Evolutionary conservation across 2,113 vertebrate species (phyloP).

Genomic region (human (Homo sapiens)): GRCh38 chr7:52010501-52011000

Average conservation of each 20-base stretch:
- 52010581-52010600: background rate
- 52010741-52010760: background rate
- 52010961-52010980: too few species aligned
- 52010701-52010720: background rate
- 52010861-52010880: background rate
- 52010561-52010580: fast-evolving
- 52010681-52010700: fast-evolving
- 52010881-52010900: fast-evolving
- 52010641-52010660: fast-evolving
- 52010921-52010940: background rate
- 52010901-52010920: fast-evolving
- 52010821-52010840: fast-evolving
- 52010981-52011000: background rate
- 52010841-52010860: too few species aligned
- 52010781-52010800: background rate
- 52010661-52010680: background rate
- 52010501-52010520: background rate
- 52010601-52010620: too few species aligned
- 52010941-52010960: background rate
- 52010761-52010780: background rate
- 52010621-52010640: fast-evolving
- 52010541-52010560: too few species aligned
- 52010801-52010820: background rate
- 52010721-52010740: background rate
- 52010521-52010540: background rate